These are phyloP conservation scores for Neria commutata DNA, from an alignment of 2,888 invertebrate species.

Conservation along the genomic window DNA sequence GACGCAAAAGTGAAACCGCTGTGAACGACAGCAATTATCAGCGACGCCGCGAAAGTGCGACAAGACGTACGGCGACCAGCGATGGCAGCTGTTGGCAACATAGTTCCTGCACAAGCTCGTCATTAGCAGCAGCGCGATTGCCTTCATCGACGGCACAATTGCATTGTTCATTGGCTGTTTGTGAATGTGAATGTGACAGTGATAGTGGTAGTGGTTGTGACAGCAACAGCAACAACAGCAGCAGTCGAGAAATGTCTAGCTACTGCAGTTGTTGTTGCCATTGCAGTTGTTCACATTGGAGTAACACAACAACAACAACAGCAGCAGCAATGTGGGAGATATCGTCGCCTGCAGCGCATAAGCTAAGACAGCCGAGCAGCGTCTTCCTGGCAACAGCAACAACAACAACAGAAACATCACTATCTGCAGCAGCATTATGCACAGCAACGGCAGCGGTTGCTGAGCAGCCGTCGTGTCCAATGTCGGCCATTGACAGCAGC, in stretches of 20 bases:
- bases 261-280: not conserved
- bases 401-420: constrained; percentile 26
- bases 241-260: not conserved
- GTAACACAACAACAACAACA: constrained; percentile 7
- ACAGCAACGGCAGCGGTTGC: constrained; percentile 6
- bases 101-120: not conserved
- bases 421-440: constrained; percentile 14
- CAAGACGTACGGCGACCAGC: not conserved
- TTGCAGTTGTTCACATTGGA: constrained; percentile 5
- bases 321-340: constrained; percentile 11
- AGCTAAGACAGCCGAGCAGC: too few species aligned
- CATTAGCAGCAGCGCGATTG: not conserved
- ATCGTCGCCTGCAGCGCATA: too few species aligned
- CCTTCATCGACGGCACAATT: not conserved
- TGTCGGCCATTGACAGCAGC: not conserved
- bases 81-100: not conserved
- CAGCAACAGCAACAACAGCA: constrained; percentile 11
- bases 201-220: too few species aligned
- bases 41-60: not conserved
- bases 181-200: too few species aligned
- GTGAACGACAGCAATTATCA: constrained; percentile 11
- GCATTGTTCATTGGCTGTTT: too few species aligned
- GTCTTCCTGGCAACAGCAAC: constrained; percentile 8
- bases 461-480: not conserved
- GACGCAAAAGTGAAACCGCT: not conserved